Evolutionary conservation across 2,888 invertebrate species (phyloP).

Genomic region (Sesia apiformis): DNA sequence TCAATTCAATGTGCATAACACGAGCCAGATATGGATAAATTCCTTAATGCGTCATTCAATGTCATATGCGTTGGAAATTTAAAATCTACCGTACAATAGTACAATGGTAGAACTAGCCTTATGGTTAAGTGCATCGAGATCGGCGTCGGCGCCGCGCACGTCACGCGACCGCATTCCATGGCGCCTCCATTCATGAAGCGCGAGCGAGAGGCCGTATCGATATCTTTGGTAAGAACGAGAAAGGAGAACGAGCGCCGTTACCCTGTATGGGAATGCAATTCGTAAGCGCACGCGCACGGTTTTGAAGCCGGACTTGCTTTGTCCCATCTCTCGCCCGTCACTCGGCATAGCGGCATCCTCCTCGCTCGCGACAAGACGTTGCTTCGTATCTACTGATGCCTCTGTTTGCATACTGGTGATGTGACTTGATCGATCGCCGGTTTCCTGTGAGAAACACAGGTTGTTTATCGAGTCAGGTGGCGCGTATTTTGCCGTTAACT

Average conservation of each 20-base stretch:
- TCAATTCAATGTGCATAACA: no score
- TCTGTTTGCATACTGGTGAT: conserved; percentile 57
- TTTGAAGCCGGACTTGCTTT: conserved; percentile 48
- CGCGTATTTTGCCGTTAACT: conserved; percentile 48
- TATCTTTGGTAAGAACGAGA: conserved; percentile 53
- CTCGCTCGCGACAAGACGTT: conserved; percentile 30
- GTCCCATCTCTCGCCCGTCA: conserved; percentile 38
- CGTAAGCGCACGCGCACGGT: conserved; percentile 63
- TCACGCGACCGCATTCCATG: conserved; percentile 77
- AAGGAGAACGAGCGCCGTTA: conserved; percentile 55
- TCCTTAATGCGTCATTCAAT: not conserved
- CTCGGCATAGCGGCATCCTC: conserved; percentile 34
- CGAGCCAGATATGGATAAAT: no score
- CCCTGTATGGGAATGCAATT: conserved; percentile 67
- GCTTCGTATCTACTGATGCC: conserved; percentile 48
- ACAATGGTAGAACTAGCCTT: conserved; percentile 43
- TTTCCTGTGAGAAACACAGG: conserved; percentile 65
- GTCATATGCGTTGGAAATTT: conserved; percentile 2
- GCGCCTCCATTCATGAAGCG: conserved; percentile 68
- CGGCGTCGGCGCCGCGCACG: conserved; percentile 75
- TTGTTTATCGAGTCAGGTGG: conserved; percentile 60
- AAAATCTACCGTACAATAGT: conserved; percentile 6
- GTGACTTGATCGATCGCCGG: conserved; percentile 61
- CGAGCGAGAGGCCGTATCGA: conserved; percentile 46
- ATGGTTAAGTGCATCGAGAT: conserved; percentile 70